A percentile compares a stretch with the other conserved stretches of the same genome.
Conservation (phyloP, 1,140 invertebrate genomes). For the Phymorhynchus buccinoides region DNA sequence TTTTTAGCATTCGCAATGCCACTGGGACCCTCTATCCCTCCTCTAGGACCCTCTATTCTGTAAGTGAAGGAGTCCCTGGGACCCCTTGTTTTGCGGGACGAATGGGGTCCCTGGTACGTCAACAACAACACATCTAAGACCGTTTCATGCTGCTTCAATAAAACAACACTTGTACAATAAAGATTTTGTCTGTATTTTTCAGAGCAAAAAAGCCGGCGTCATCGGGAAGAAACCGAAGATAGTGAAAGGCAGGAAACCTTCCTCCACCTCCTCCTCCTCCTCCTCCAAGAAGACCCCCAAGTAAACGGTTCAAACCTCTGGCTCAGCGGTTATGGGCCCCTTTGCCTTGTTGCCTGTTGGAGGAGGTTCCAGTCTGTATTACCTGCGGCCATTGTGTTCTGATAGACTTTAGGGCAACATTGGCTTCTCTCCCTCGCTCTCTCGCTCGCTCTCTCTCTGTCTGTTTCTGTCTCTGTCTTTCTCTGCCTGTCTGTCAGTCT, state of each 20-base stretch:
- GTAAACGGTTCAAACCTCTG: not conserved
- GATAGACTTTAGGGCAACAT: not conserved
- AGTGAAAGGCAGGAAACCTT: constrained; percentile 81
- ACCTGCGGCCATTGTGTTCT: not conserved
- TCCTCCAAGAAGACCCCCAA: constrained; percentile 26
- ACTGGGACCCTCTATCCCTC: too few relatives aligned
- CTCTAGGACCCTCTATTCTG: too few relatives aligned
- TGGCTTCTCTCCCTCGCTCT: too few relatives aligned
- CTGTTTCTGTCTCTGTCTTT: too few relatives aligned
- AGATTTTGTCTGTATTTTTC: constrained; percentile 33
- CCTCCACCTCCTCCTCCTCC: constrained; percentile 45
- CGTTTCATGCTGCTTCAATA: not conserved
- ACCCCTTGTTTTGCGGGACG: too few relatives aligned
- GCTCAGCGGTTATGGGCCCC: not conserved
- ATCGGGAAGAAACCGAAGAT: constrained; percentile 90
- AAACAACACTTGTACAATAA: not conserved
- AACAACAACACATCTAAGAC: too few relatives aligned
- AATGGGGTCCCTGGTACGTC: too few relatives aligned
- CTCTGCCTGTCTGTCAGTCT: not conserved
- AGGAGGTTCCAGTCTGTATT: not conserved
- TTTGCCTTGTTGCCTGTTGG: not conserved
- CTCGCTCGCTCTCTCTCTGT: too few relatives aligned
- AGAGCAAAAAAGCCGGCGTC: constrained; percentile 85
- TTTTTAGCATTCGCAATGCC: too few relatives aligned
- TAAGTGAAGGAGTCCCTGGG: too few relatives aligned